A percentile compares a stretch with the other conserved stretches of the same genome.
These are phyloP conservation scores for Silurus glanis DNA, from an alignment of 2,113 vertebrate species.

Conservation along the genomic window DNA sequence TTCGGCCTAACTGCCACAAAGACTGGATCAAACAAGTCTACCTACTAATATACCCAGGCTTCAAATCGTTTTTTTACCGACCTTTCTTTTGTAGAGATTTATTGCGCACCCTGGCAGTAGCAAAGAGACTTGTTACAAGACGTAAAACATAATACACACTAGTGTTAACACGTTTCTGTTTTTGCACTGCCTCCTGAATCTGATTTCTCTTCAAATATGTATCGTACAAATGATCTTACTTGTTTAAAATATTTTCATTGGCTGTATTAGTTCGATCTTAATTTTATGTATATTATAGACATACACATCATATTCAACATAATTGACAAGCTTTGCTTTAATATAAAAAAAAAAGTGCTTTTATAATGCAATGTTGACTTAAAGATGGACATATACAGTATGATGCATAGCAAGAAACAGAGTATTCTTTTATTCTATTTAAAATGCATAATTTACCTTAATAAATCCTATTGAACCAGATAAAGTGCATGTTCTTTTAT, in stretches of 20 bases:
- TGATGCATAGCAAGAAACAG: neutral
- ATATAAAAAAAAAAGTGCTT: neutral
- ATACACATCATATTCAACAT: neutral
- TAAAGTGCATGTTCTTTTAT: neutral
- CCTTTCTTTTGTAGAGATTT: constrained; percentile 58
- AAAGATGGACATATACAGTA: neutral
- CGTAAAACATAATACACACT: neutral
- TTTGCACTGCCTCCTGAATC: neutral
- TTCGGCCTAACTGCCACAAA: constrained; percentile 53
- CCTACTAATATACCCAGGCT: neutral
- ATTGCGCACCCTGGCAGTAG: neutral
- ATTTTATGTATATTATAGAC: neutral
- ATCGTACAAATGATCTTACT: neutral
- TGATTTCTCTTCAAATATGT: neutral
- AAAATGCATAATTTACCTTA: neutral
- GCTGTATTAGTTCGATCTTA: neutral
- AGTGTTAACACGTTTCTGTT: neutral
- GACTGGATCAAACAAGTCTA: neutral
- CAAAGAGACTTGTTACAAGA: neutral
- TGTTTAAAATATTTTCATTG: neutral
- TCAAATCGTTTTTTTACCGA: constrained; percentile 44
- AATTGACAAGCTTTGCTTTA: neutral
- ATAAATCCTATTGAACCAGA: neutral
- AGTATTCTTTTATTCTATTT: neutral
- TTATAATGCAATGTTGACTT: neutral